Percentiles rank a stretch among this genome's conserved stretches.
Conservation (phyloP, 2,113 vertebrate species). For the Pantherophis guttatus region DNA sequence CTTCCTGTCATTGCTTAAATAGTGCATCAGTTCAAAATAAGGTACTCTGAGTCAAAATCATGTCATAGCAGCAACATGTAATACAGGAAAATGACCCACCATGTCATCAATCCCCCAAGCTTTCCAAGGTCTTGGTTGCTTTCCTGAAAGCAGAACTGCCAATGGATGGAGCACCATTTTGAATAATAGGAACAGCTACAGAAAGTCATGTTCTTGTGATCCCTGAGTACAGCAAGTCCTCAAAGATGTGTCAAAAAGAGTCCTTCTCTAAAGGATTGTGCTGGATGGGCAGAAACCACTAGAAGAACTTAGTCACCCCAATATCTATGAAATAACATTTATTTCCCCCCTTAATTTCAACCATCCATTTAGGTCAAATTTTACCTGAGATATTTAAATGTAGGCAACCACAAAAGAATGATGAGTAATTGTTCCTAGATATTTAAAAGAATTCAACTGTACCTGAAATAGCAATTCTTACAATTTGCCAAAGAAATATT, state of each 20-base stretch:
- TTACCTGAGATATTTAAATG: neutral
- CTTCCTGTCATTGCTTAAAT: neutral
- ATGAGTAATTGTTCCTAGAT: neutral
- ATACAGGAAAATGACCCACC: neutral
- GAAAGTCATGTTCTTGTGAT: neutral
- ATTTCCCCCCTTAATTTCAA: neutral
- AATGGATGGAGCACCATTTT: neutral
- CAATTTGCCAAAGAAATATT: neutral
- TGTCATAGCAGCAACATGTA: neutral
- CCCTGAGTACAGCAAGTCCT: neutral
- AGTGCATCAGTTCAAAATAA: neutral
- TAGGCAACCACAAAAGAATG: neutral
- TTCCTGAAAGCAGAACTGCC: neutral
- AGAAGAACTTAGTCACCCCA: neutral
- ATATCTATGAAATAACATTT: neutral
- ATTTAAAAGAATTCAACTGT: neutral
- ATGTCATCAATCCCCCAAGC: neutral
- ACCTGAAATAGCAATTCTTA: neutral
- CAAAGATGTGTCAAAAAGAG: neutral
- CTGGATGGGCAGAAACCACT: neutral
- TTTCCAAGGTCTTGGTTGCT: neutral
- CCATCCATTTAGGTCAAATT: neutral
- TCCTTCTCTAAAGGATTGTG: neutral
- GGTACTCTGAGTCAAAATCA: neutral
- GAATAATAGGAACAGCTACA: neutral